Base-by-base conservation (phyloP, 2,797 vertebrate genomes). In the Propithecus perrieri region DNA sequence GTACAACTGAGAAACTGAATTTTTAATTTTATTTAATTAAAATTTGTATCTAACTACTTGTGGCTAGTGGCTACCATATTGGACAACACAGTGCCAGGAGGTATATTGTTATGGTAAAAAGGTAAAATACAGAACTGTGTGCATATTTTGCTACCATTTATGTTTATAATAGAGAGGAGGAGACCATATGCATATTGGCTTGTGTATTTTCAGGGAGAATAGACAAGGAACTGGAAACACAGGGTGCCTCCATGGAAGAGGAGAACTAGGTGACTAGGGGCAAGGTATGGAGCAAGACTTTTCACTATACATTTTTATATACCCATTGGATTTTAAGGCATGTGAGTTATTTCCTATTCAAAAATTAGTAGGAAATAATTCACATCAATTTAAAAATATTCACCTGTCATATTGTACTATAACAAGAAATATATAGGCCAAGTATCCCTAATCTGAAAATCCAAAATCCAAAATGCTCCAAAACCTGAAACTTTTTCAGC, bases 1-100 rank as follows among this genome's bases (percentile, higher is more conserved):
- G 22, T 50, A 9, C 26, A 71, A 75, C 65, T 30, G n/a, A 69
- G 35, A 41, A 57, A 74, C 26, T 71, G 55, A 88, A 72, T 65
- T 71, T 91, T 91, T 75, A 67, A 81, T 85, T 93, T 84, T 43
- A 75, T 65, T 87, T 71, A 35, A 75, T 72, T 91, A 46, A 95
- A 87, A n/a, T 35, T 61, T 50, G 28, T 48, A 71, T 92, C 24
- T 92, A 85, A 18, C 26, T 65, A n/a, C 3, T 38, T 59, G n/a
- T 69, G 59, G 50, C 74, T 69, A 95, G 55, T 30, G 17, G 50
- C 35, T 65, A 74, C 50, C 50, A 55, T 79, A 63, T 53, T 75
- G 35, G 4, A 85, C 35, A 61, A 20, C 43, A 81, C 35, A 75
- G 35, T 69, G 71, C 26, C 48, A 80, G 57, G 26, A 61, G 18